Evolutionary conservation across 2,113 vertebrate genomes (phyloP).

Genomic region (Leucopsar rothschildi): DNA sequence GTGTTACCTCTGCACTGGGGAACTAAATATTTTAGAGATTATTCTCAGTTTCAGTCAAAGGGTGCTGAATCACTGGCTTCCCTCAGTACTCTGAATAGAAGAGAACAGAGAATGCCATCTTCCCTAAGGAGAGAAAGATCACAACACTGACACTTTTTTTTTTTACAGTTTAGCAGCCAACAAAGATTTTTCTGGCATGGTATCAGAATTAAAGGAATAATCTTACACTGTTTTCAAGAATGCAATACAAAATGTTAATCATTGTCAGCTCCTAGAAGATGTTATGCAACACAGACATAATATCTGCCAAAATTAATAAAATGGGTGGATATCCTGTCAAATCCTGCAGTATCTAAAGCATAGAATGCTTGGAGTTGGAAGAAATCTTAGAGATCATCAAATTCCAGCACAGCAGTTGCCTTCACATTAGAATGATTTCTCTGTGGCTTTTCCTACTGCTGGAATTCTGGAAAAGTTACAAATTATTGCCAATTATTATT

Average conservation of each 20-base stretch:
- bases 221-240: background rate
- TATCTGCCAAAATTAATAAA: background rate
- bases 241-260: background rate
- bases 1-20: background rate
- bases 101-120: background rate
- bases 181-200: background rate
- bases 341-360: background rate
- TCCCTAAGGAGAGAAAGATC: background rate
- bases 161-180: background rate
- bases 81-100: background rate
- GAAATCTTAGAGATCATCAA: background rate
- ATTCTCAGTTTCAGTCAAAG: background rate
- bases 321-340: background rate
- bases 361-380: background rate
- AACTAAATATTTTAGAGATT: background rate
- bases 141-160: background rate
- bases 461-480: background rate
- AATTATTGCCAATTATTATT: background rate
- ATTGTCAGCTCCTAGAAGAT: background rate
- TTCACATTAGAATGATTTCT: background rate
- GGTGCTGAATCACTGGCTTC: background rate
- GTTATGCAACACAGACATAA: background rate
- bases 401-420: background rate
- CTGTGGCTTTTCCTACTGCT: background rate
- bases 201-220: background rate